phyloP scores from a whole-genome alignment of 2,888 invertebrate species.

The Xanthia icteritia region DNA sequence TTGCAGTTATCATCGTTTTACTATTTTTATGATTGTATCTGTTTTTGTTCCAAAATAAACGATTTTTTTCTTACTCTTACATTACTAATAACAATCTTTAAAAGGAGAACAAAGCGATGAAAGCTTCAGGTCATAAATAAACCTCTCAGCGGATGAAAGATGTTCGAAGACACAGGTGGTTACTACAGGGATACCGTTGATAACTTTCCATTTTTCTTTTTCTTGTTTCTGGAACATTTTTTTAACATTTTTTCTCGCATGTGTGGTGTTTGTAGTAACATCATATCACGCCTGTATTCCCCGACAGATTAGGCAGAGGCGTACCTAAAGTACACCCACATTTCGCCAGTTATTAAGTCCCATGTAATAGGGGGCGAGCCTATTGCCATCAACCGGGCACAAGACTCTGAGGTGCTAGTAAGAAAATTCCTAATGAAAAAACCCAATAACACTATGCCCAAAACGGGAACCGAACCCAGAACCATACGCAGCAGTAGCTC shows the following conservation, averaged over 20 bases:
- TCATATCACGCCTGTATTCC: not conserved
- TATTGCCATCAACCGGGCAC: no score
- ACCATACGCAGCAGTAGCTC: no score
- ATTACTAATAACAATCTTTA: constrained; percentile 16
- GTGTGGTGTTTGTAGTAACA: no score
- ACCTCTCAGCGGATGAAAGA: constrained; percentile 15
- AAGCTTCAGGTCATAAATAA: constrained; percentile 43
- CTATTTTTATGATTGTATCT: no score
- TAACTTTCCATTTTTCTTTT: constrained; percentile 31
- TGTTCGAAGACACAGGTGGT: constrained; percentile 51
- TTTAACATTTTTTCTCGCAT: not conserved
- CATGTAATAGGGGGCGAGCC: not conserved
- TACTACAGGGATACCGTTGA: constrained; percentile 6
- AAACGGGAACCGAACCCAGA: no score
- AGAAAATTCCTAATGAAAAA: no score
- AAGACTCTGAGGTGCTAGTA: no score
- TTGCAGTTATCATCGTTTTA: no score
- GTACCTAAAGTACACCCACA: no score
- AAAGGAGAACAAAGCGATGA: constrained; percentile 26
- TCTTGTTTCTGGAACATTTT: not conserved
- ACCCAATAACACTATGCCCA: no score
- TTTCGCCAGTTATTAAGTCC: not conserved
- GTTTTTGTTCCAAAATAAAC: no score
- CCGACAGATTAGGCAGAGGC: no score
- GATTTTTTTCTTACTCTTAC: not conserved